Conservation (phyloP, 2,113 vertebrate species). For the Callopanchax toddi region DNA sequence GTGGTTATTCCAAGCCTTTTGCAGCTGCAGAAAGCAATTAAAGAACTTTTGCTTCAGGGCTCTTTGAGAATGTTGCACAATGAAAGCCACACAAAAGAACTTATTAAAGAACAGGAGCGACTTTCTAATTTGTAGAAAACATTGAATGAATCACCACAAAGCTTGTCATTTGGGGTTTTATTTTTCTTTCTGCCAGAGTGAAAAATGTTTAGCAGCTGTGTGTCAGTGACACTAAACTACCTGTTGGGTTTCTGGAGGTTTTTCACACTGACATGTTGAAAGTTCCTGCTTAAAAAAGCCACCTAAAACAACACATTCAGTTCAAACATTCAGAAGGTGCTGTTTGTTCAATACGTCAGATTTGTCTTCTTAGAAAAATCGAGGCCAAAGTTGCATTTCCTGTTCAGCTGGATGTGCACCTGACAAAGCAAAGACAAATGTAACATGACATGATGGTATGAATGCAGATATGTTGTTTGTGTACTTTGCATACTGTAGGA, state of each 20-base stretch:
- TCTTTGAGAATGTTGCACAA: neutral
- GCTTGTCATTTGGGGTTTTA: too few relatives aligned
- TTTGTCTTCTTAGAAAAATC: too few relatives aligned
- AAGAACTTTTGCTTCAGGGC: neutral
- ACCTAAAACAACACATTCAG: neutral
- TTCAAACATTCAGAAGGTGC: neutral
- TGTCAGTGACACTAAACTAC: neutral
- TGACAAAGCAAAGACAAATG: neutral
- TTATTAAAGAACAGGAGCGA: neutral
- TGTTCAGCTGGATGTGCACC: neutral
- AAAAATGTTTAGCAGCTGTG: neutral
- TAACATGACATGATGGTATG: too few relatives aligned
- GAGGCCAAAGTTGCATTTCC: neutral
- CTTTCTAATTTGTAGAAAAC: too few relatives aligned
- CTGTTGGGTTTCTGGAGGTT: neutral
- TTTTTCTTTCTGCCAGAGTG: neutral
- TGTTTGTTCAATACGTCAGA: too few relatives aligned
- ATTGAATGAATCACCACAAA: too few relatives aligned
- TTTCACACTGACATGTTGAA: neutral
- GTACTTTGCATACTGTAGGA: too few relatives aligned
- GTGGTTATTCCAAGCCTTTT: neutral
- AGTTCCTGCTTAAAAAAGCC: neutral
- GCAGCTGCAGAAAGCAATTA: accelerated
- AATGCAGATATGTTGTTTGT: neutral
- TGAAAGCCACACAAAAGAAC: neutral